phyloP scores from a whole-genome alignment of 2,113 vertebrate genomes.

The Nanger granti region DNA sequence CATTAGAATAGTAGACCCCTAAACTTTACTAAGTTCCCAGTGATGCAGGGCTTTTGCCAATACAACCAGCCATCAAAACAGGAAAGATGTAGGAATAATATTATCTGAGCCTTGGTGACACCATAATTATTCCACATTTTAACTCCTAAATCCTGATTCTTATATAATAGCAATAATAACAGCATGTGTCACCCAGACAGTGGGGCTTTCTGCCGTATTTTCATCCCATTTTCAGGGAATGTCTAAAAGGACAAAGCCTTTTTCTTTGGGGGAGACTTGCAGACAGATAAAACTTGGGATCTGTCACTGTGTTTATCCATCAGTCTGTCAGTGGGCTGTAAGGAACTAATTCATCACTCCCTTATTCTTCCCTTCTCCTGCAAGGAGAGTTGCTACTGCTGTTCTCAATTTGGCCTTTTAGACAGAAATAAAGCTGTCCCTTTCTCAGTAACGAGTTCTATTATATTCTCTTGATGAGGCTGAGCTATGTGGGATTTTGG shows the following conservation, averaged over 20 bases:
- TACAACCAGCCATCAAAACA: neutral
- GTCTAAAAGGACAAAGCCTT: neutral
- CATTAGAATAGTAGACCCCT: neutral
- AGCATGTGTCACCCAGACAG: neutral
- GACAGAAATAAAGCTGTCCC: conserved; percentile 7
- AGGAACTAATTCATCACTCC: neutral
- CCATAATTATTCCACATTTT: neutral
- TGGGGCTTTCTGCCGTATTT: neutral
- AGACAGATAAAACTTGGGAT: neutral
- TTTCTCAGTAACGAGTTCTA: neutral
- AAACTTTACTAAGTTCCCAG: neutral
- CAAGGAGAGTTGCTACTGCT: neutral
- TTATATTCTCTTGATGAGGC: neutral
- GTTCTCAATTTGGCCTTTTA: neutral
- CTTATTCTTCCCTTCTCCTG: neutral
- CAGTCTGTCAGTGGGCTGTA: neutral
- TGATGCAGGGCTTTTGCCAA: neutral
- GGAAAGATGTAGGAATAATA: neutral
- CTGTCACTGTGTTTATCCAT: neutral
- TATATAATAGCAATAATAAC: neutral
- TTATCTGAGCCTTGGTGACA: neutral
- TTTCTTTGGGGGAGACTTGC: neutral
- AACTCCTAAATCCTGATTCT: neutral
- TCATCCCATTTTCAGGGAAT: neutral
- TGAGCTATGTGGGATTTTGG: neutral